Conservation (phyloP, 2,888 invertebrate species). For the Theodoxus fluviatilis region DNA sequence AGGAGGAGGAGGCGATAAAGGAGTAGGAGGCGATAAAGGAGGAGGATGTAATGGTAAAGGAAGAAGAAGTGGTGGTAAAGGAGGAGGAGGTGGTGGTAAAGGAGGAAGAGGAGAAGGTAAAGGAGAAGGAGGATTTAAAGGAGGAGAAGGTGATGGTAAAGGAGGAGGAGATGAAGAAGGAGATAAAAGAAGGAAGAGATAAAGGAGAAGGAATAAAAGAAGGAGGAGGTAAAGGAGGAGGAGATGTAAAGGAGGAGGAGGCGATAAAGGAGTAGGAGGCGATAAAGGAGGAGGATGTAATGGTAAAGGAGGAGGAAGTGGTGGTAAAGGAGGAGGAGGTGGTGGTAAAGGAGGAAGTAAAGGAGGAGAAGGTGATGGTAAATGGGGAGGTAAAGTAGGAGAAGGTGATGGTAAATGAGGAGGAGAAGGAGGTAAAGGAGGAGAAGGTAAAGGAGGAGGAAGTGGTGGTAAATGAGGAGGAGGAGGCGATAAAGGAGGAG, state of each 20-base stretch:
- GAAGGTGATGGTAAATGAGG: too few species aligned
- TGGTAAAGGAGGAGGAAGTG: too few species aligned
- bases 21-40: neutral
- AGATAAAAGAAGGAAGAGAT: neutral
- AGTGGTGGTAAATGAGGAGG: too few species aligned
- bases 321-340: too few species aligned
- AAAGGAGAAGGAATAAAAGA: neutral
- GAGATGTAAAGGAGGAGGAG: conserved; percentile 61
- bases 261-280: conserved; percentile 74
- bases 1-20: too few species aligned
- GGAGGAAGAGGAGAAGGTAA: neutral
- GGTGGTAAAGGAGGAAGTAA: too few species aligned
- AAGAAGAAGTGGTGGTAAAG: neutral
- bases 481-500: too few species aligned
- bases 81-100: neutral
- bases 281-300: conserved; percentile 64
- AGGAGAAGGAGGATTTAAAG: neutral
- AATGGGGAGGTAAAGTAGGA: too few species aligned
- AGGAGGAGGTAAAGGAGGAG: neutral
- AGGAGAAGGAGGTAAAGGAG: too few species aligned
- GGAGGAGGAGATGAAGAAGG: neutral
- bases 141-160: neutral
- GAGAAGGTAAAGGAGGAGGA: too few species aligned
- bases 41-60: neutral
- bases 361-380: too few species aligned